Base-by-base conservation (phyloP, 2,113 vertebrate species). In the Prinia subflava region DNA sequence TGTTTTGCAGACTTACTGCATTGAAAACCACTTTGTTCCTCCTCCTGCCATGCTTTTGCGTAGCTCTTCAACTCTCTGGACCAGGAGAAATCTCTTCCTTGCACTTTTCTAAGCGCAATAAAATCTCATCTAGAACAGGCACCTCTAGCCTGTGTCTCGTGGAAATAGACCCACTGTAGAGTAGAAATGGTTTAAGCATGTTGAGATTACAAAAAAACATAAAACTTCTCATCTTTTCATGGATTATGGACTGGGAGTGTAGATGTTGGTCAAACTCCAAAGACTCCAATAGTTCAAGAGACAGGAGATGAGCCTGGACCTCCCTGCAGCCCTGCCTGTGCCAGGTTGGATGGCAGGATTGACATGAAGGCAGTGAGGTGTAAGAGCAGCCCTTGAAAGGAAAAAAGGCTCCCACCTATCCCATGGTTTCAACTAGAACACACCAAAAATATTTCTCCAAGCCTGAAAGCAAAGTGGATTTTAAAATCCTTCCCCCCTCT, bases 301-400 rank as follows among this genome's bases (percentile, higher is more conserved):
- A 31, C 11, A 62, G 46, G 7, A 64, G 28, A 18, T 22, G 41
- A 30, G 47, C 21, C 49, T 28, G 0, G 0, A 42, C 30, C 11
- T 49, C 27, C 31, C 25, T 68, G 7, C 20, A 73, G 41, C 23
- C 31, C 50, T 80, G n/a, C 31, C n/a, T 7, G 6, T 25, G 44
- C 53, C 70, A 80, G 46, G 27, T 2, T 71, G 62, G 49, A 16
- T 41, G 44, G 8, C 23, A 33, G 10, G 28, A 41, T 2, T 60
- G 53, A 13, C 9, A 1, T 7, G 75, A 69, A 62, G 42, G 19
- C 44, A 44, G 14, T 2, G 13, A 64, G 46, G 16, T 22, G 31
- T 53, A 22, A 57, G 28, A 24, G 25, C 22, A 60, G 15, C 37
- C 49, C 37, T 49, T 18, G 53, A 49, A 57, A 74, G 11, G 39